Conservation (phyloP, 2,888 invertebrate genomes). For the Malacosoma neustria region DNA sequence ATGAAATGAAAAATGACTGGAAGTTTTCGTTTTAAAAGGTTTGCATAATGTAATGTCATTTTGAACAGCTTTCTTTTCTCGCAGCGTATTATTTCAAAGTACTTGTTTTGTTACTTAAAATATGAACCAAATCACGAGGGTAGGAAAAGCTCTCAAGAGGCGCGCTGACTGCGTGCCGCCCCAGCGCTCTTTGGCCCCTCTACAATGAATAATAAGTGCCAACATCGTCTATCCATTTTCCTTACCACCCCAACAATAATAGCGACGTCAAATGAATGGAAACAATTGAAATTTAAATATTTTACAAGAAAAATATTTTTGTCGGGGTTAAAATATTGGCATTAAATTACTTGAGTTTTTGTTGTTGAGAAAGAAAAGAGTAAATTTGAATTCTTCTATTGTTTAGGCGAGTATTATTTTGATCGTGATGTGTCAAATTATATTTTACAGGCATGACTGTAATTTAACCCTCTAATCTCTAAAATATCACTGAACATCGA, state of each 20-base stretch:
- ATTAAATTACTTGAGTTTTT: conserved; percentile 18
- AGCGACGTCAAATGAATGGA: conserved; percentile 48
- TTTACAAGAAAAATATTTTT: conserved; percentile 42
- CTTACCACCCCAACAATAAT: conserved; percentile 54
- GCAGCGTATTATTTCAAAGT: conserved; percentile 32
- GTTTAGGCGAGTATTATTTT: too few relatives aligned
- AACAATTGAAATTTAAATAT: conserved; percentile 66
- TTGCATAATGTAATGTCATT: conserved; percentile 21
- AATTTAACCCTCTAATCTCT: too few relatives aligned
- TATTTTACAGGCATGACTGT: too few relatives aligned
- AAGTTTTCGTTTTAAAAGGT: conserved; percentile 17
- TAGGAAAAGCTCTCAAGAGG: conserved; percentile 41
- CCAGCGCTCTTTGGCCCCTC: conserved; percentile 15
- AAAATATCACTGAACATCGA: too few relatives aligned
- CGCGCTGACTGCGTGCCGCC: conserved; percentile 14
- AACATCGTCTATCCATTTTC: conserved; percentile 67
- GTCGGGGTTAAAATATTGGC: conserved; percentile 30
- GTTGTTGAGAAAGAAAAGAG: conserved; percentile 8
- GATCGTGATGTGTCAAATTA: too few relatives aligned
- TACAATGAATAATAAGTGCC: conserved; percentile 69
- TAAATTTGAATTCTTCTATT: too few relatives aligned
- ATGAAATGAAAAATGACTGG: not conserved
- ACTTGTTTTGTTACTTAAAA: conserved; percentile 65
- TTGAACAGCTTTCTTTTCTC: conserved; percentile 8
- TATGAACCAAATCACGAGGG: conserved; percentile 61